Evolutionary conservation across 37 sponge, comb jelly and placozoan species (phyloP), one percentile per base, ranked within the genome.

Genomic region (Geodia barretti): DNA sequence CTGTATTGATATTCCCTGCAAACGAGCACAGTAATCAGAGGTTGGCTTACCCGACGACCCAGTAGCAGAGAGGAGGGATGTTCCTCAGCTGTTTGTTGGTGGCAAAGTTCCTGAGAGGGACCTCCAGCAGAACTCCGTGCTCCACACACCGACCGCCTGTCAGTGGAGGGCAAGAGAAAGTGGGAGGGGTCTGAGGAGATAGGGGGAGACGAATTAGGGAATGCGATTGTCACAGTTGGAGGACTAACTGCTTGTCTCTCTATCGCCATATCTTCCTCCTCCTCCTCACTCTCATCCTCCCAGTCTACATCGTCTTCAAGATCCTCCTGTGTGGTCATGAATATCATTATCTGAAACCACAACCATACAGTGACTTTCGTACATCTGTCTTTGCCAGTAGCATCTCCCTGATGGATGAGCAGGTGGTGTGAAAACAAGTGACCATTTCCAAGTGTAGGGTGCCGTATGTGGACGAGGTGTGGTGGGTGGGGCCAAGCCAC

Each of bases 11-110:
- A n/a, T n/a, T n/a, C n/a, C n/a, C n/a, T n/a, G n/a, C n/a, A n/a
- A n/a, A n/a, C n/a, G n/a, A n/a, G n/a, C n/a, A n/a, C n/a, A n/a
- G n/a, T n/a, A n/a, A n/a, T n/a, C n/a, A n/a, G 54, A 70, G 3
- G 33, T 32, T 67, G 20, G 1, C 84, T 89, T n/a, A 89, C 89
- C 89, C 89, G 11, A 89, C 79, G 24, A 89, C 68, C 89, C 89
- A 89, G 84, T 89, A 89, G 30, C 21, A 7, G 33, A 88, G 65
- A 0, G 68, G 2, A 25, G 87, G 86, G 3, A 33, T 7, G 1
- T 24, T 62, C 62, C 31, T 68, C 32, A 47, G 54, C 11, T 70
- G 78, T 36, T 78, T 76, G 70, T 69, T 32, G 11, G 58, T 20
- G 21, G 20, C 32, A 61, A 39, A 28, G 65, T 42, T 35, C 3